A percentile compares a stretch with the other conserved stretches of the same genome.
These are phyloP conservation scores for Hydrolagus colliei DNA, from an alignment of 2,797 vertebrate species.

Conservation along the genomic window DNA sequence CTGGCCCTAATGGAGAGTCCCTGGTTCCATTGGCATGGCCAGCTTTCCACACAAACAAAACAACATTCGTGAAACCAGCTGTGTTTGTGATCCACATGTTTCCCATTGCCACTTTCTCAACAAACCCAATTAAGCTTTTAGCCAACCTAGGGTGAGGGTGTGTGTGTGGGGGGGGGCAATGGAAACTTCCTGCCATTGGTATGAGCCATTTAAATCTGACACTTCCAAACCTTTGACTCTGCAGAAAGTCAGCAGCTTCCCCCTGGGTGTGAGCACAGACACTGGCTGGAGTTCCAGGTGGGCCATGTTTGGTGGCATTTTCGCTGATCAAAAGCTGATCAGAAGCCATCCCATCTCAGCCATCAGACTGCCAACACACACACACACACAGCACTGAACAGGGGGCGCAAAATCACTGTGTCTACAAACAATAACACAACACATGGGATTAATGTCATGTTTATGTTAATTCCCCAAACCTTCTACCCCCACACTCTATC, in stretches of 20 bases:
- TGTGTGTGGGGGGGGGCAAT: too few relatives aligned
- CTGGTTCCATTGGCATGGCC: too few relatives aligned
- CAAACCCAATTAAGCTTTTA: too few relatives aligned
- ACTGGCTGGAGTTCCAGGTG: neutral
- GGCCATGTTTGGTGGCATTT: constrained; percentile 34
- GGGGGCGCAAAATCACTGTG: constrained; percentile 4
- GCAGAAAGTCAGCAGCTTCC: neutral
- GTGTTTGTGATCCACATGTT: too few relatives aligned
- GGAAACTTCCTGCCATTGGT: too few relatives aligned
- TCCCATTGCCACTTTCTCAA: too few relatives aligned
- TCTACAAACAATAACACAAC: neutral
- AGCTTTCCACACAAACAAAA: too few relatives aligned
- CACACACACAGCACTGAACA: neutral
- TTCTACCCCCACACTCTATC: neutral
- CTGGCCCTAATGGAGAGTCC: too few relatives aligned
- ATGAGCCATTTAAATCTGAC: too few relatives aligned
- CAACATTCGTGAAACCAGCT: too few relatives aligned
- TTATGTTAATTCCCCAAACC: constrained; percentile 24
- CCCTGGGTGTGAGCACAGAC: neutral
- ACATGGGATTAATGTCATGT: constrained; percentile 3
- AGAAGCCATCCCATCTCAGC: neutral
- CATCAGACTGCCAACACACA: constrained; percentile 30
- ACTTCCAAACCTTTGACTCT: neutral
- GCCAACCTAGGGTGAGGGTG: too few relatives aligned
- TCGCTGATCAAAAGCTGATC: constrained; percentile 25